These are phyloP conservation scores for Bombyx mori DNA, from an alignment of 1,140 invertebrate genomes.

Conservation along the genomic window ASM3026992v2 NC_085124.1:2740501-2741000, in stretches of 20 bases:
- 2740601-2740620: constrained; percentile 29
- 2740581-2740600: not conserved
- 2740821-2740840: constrained; percentile 16
- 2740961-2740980: constrained; percentile 68
- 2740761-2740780: constrained; percentile 45
- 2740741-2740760: constrained; percentile 40
- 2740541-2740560: constrained; percentile 77
- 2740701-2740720: constrained; percentile 83
- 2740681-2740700: constrained; percentile 86
- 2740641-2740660: constrained; percentile 74
- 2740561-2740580: not conserved
- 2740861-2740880: constrained; percentile 26
- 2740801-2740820: constrained; percentile 6
- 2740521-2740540: constrained; percentile 88
- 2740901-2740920: constrained; percentile 44
- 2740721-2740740: constrained; percentile 80
- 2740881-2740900: constrained; percentile 40
- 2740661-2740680: constrained; percentile 83
- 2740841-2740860: constrained; percentile 44
- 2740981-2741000: constrained; percentile 70
- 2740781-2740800: constrained; percentile 19
- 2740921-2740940: constrained; percentile 42
- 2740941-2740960: constrained; percentile 34
- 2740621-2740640: constrained; percentile 47
- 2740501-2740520: constrained; percentile 88